Conservation (phyloP, 2,888 invertebrate genomes). For the Himalopsyche anomala region DNA sequence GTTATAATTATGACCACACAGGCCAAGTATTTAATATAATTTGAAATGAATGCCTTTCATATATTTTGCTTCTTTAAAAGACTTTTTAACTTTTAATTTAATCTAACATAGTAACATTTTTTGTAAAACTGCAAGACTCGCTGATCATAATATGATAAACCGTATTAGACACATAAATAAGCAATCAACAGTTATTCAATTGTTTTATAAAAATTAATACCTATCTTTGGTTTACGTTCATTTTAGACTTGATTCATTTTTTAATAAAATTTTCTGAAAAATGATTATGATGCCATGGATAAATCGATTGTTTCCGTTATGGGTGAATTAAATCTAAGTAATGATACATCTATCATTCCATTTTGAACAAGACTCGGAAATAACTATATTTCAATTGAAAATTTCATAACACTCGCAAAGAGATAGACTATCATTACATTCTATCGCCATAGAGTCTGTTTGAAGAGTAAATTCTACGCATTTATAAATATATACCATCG, state of each 20-base stretch:
- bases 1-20: too few relatives aligned
- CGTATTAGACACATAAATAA: too few relatives aligned
- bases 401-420: conserved; percentile 49
- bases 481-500: conserved; percentile 34
- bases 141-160: too few relatives aligned
- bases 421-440: conserved; percentile 49
- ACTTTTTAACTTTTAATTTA: too few relatives aligned
- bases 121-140: too few relatives aligned
- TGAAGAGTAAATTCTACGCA: conserved; percentile 41
- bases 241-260: background rate
- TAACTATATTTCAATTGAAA: conserved; percentile 43
- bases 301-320: conserved; percentile 39
- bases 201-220: too few relatives aligned
- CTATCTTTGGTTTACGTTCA: too few relatives aligned
- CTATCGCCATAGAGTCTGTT: conserved; percentile 37
- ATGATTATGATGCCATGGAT: conserved; percentile 16
- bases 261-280: background rate
- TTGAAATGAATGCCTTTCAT: too few relatives aligned
- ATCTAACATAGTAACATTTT: too few relatives aligned
- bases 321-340: conserved; percentile 61
- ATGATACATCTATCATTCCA: conserved; percentile 65
- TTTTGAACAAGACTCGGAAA: conserved; percentile 55
- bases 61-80: too few relatives aligned
- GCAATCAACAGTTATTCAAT: too few relatives aligned
- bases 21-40: too few relatives aligned